Conservation (phyloP, 2,797 vertebrate genomes). For the Halcyon chelicuti region DNA sequence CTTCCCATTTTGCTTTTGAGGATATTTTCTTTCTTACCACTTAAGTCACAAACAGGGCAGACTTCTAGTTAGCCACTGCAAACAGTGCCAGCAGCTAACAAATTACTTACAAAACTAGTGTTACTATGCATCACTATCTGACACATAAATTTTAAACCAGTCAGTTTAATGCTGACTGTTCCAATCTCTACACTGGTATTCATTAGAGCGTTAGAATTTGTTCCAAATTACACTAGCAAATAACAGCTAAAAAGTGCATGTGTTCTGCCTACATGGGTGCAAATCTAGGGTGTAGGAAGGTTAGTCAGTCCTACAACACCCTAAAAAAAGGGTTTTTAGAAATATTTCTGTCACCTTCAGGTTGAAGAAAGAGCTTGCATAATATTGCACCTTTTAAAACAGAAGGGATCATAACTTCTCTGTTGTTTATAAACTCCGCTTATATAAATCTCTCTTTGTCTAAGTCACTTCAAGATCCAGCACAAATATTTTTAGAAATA, state of each 20-base stretch:
- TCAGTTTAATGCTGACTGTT: background rate
- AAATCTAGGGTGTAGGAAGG: background rate
- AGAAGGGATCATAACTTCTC: background rate
- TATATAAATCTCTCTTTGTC: background rate
- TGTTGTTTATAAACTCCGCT: background rate
- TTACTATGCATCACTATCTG: background rate
- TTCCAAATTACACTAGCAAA: background rate
- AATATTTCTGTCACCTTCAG: conserved; percentile 10
- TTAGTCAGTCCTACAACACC: background rate
- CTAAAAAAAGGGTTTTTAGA: background rate
- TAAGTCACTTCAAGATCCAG: background rate
- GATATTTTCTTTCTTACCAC: conserved; percentile 2
- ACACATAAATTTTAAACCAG: background rate
- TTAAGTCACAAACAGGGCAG: background rate
- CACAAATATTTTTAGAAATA: conserved; percentile 28
- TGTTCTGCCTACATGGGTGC: background rate
- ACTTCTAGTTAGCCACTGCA: background rate
- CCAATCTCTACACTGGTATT: background rate
- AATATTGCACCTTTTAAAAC: background rate
- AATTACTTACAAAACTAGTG: background rate
- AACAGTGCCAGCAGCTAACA: background rate
- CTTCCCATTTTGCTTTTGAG: background rate
- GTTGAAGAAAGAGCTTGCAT: conserved; percentile 15
- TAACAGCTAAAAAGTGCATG: background rate
- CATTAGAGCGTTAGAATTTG: background rate